Evolutionary conservation across 92 coral and sea anemone genomes (phyloP).

Genomic region (Parazoanthus atlanticus): DNA sequence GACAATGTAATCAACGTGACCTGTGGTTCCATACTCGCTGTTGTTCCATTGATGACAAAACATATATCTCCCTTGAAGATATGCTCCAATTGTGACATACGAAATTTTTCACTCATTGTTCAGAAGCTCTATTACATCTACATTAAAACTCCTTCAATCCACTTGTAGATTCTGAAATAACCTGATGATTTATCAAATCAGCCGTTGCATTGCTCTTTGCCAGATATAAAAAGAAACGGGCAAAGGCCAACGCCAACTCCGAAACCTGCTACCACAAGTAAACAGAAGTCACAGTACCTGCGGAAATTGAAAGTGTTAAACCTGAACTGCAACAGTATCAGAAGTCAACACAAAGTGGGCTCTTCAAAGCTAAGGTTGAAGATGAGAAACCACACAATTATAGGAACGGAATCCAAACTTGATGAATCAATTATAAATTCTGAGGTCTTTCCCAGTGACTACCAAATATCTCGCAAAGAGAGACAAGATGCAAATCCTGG

Average conservation of each 20-base stretch:
- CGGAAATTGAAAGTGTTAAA: constrained; percentile 45
- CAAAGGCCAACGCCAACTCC: constrained; percentile 16
- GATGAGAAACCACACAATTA: constrained; percentile 47
- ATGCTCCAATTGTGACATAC: too few species aligned
- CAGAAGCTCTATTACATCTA: not conserved
- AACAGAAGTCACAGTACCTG: constrained; percentile 35
- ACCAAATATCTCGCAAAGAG: constrained; percentile 44
- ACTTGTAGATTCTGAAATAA: constrained; percentile 13
- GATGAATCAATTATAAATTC: constrained; percentile 42
- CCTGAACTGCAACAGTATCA: constrained; percentile 44
- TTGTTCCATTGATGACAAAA: constrained; percentile 5
- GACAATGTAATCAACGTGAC: too few species aligned
- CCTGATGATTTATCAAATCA: constrained; percentile 11
- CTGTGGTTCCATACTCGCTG: too few species aligned
- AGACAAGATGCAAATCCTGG: constrained; percentile 61
- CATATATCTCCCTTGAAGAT: not conserved
- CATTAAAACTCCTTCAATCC: constrained; percentile 27
- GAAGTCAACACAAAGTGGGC: constrained; percentile 48
- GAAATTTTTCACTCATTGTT: too few species aligned
- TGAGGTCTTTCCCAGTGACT: constrained; percentile 42
- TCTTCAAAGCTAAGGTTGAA: constrained; percentile 39
- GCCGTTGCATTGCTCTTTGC: constrained; percentile 15
- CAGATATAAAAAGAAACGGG: constrained; percentile 5
- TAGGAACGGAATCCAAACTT: constrained; percentile 43
- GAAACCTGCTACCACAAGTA: constrained; percentile 36